Evolutionary conservation across 2,113 vertebrate species (phyloP).

Genomic region (Melanocharis versteri): DNA sequence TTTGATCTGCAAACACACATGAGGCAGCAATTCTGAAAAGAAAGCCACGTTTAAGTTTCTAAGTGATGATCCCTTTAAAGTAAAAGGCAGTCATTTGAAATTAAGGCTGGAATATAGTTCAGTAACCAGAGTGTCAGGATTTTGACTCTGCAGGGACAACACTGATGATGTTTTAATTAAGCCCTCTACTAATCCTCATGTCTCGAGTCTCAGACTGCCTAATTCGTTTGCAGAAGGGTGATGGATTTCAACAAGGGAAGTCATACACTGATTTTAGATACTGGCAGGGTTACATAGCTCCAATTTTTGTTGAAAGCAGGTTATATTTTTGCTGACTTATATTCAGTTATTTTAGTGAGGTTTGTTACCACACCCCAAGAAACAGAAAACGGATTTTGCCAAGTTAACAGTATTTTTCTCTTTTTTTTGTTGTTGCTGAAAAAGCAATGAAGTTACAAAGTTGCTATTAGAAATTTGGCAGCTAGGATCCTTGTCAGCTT

Average conservation of each 20-base stretch:
- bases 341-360: background rate
- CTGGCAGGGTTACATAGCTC: background rate
- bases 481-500: background rate
- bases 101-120: constrained; percentile 1
- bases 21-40: background rate
- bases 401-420: constrained; percentile 22
- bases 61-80: background rate
- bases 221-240: background rate
- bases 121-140: background rate
- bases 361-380: background rate
- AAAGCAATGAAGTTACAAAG: constrained; percentile 17
- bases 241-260: constrained; percentile 18
- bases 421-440: background rate
- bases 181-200: constrained; percentile 30
- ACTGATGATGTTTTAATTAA: constrained; percentile 47
- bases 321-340: background rate
- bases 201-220: constrained; percentile 10
- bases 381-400: background rate
- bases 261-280: background rate
- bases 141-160: constrained; percentile 51
- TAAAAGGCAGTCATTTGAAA: background rate
- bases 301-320: background rate
- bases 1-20: background rate
- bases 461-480: constrained; percentile 36
- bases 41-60: background rate